phyloP scores from a whole-genome alignment of 1,140 invertebrate species.

The Potamilus streckersoni region DNA sequence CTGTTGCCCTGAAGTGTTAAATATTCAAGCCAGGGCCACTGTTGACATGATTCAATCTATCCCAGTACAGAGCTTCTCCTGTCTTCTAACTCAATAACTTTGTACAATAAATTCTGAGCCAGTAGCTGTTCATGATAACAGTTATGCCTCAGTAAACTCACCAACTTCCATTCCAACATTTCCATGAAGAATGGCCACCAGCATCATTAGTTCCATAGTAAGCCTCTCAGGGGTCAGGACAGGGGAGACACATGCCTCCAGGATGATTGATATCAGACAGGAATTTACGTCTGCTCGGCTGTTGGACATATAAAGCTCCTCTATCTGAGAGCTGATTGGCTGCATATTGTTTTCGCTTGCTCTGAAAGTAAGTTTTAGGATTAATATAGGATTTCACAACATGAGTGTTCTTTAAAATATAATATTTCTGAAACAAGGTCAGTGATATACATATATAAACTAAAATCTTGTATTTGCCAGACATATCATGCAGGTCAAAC shows the following conservation, averaged over 20 bases:
- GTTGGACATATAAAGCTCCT: constrained; percentile 63
- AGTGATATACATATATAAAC: too few species aligned
- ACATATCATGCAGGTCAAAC: too few species aligned
- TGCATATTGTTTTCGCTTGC: constrained; percentile 90
- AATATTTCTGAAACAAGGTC: too few species aligned
- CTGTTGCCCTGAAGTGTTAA: too few species aligned
- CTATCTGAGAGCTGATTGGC: constrained; percentile 78
- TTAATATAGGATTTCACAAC: too few species aligned
- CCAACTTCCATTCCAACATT: constrained; percentile 93
- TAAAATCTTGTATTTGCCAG: too few species aligned
- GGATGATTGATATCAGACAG: constrained; percentile 77
- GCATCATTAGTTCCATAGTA: constrained; percentile 84
- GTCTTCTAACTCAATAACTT: too few species aligned
- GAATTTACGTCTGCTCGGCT: constrained; percentile 82
- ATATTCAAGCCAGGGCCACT: too few species aligned
- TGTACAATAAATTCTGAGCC: too few species aligned
- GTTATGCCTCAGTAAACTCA: constrained; percentile 58
- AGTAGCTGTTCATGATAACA: neutral
- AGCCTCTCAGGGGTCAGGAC: constrained; percentile 81
- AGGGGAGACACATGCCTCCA: constrained; percentile 76
- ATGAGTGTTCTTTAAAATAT: too few species aligned
- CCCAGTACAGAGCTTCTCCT: too few species aligned
- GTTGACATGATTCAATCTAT: too few species aligned
- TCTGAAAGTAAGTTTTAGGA: constrained; percentile 34
- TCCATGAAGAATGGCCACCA: constrained; percentile 86